Percentiles rank a stretch among this genome's conserved stretches.
These are phyloP conservation scores for Drosophila bunnanda DNA, from an alignment of 2,888 invertebrate species.

Conservation along the genomic window DNA sequence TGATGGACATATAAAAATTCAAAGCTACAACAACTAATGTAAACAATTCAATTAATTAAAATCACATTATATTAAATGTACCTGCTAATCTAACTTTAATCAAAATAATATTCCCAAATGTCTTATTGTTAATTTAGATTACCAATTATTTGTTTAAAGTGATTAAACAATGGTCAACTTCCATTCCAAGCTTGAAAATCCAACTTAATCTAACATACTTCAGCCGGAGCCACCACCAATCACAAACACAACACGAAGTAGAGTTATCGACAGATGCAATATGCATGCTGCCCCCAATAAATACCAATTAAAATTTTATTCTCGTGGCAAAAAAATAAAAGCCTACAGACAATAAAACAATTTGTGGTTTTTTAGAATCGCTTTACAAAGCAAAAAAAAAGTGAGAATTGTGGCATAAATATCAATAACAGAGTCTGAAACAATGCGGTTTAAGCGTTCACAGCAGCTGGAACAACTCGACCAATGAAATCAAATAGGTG, in stretches of 20 bases:
- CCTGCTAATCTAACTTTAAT: no score
- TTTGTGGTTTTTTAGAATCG: slow-evolving; percentile 62
- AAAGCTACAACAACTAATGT: not conserved
- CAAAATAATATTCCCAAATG: not conserved
- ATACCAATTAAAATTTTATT: slow-evolving; percentile 69
- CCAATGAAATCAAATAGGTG: slow-evolving; percentile 33
- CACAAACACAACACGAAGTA: slow-evolving; percentile 1
- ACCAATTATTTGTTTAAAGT: not conserved
- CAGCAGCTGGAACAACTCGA: slow-evolving; percentile 22
- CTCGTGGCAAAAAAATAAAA: slow-evolving; percentile 37
- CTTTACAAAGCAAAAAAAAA: slow-evolving; percentile 21
- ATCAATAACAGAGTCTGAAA: slow-evolving; percentile 40
- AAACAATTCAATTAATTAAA: not conserved
- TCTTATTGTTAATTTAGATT: not conserved
- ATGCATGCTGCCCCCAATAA: slow-evolving; percentile 52
- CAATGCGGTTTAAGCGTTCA: slow-evolving; percentile 60
- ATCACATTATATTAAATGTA: not conserved
- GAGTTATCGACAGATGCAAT: slow-evolving; percentile 35
- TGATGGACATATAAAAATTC: not conserved
- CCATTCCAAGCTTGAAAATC: not conserved
- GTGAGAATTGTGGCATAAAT: slow-evolving; percentile 34
- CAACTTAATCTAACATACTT: not conserved
- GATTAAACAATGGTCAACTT: not conserved
- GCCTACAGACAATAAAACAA: slow-evolving; percentile 60
- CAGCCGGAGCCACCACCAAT: not conserved